Evolutionary conservation across 2,113 vertebrate species (phyloP), one percentile per base, ranked within the genome.

Genomic region (Erythrolamprus reginae): DNA sequence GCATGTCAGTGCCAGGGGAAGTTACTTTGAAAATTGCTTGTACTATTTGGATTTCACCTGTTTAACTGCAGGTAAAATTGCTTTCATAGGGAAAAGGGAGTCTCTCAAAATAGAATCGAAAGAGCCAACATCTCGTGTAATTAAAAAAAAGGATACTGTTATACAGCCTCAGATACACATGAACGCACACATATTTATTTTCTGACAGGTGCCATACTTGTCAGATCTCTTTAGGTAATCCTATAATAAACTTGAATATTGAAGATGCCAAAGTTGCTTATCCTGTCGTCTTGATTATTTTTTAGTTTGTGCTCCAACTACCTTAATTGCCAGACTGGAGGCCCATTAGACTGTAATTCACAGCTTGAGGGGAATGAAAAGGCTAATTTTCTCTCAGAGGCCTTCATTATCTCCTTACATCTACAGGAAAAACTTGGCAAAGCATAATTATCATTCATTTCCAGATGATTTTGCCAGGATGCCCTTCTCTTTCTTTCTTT

Each of bases 401-500:
- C 1, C 45, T 91, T 91, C n/a, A 65, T 89, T 93, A 52, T 87
- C 51, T 93, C 88, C 87, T 33, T 61, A 85, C 12, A 92, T 90
- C 26, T 84, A 55, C 89, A 83, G 84, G 70, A 93, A 95, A 26
- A 48, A 84, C 51, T 26, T 19, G 33, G 45, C 0, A 92, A 89
- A 85, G 77, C 0, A 28, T 65, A 91, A 83, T 91, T 91, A 0
- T 89, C 55, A 65, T 65, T 92, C 91, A 87, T 61, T 90, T 94
- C 88, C 89, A 88, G 77, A 77, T 88, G 2, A 82, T 47, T 83
- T 88, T 91, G 15, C 42, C 19, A 86, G 77, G 86, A 91, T 86
- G 42, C 0, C 88, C 33, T 89, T 87, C 86, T 47, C 89, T 89
- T 89, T n/a, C 50, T 87, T 89, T 86, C 87, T 52, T 52, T 52